Percentiles rank a stretch among this genome's conserved stretches.
phyloP scores from a whole-genome alignment of 30 jellyfish, hydroid and myxozoan species.

The Phacellophora camtschatica region DNA sequence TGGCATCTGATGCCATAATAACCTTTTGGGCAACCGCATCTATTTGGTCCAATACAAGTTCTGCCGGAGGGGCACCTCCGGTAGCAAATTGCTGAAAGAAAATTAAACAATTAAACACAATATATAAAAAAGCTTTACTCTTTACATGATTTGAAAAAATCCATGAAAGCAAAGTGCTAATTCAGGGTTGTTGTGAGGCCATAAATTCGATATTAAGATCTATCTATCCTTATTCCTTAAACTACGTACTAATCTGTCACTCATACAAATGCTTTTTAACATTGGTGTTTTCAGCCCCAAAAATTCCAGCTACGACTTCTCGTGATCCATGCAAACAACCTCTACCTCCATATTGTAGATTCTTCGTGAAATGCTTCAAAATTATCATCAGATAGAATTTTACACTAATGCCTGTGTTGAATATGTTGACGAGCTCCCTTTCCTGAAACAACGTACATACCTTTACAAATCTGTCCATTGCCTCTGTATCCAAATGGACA shows the following conservation, averaged over 20 bases:
- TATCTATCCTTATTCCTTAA: too few species aligned
- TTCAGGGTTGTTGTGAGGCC: too few species aligned
- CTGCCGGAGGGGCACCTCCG: constrained; percentile 62
- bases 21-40: constrained; percentile 80
- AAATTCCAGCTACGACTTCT: too few species aligned
- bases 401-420: neutral
- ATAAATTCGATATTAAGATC: too few species aligned
- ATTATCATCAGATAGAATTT: neutral
- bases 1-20: constrained; percentile 65
- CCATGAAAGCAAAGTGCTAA: neutral
- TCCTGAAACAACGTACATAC: too few species aligned
- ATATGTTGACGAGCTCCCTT: too few species aligned
- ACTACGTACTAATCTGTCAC: too few species aligned
- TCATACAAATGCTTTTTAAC: too few species aligned
- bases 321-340: too few species aligned
- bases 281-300: too few species aligned
- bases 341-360: too few species aligned
- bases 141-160: neutral
- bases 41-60: constrained; percentile 64
- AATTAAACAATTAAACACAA: neutral
- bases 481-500: constrained; percentile 82
- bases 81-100: constrained; percentile 47
- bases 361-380: too few species aligned
- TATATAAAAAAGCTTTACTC: neutral
- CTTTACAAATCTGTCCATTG: constrained; percentile 65